Base-by-base conservation (phyloP, 2,797 vertebrate genomes). In the Labeo calbasu region DNA sequence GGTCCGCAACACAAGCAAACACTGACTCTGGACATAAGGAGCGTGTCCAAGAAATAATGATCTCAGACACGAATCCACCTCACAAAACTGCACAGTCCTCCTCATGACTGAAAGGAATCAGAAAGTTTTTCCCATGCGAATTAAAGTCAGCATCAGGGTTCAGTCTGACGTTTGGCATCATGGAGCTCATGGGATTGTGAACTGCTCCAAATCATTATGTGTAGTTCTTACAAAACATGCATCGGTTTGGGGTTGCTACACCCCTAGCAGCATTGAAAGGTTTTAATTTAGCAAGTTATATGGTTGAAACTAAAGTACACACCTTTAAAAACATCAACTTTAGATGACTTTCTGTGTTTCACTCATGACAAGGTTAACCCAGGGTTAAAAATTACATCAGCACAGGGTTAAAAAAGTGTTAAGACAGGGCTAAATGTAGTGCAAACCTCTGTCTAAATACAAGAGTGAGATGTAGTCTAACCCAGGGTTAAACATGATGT, bases 1-100 rank as follows among this genome's bases (percentile, higher is more conserved):
- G 53, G 57, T 9, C n/a, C 59, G 51, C 36, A 63, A 77, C 55
- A 72, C 57, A 72, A 72, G 71, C 69, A 83, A 83, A 83, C 71
- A 70, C 51, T 75, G 46, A 43, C 59, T 75, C 36, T 21, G 50
- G 23, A 68, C 71, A 80, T 65, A 79, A 5, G 6, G 40, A 15
- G 14, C 10, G 23, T 63, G 51, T 75, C 25, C 25, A 6, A 14
- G 15, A 40, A 65, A 61, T 51, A 57, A 77, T 72, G 71, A 81
- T 65, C 77, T 77, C 59, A 61, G 65, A 86, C 32, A 4, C 6
- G 0, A 71, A 11, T 55, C 32, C 51, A 46, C 23, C 78, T 73
- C 75, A 50, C 75, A 85, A 14, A 71, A 46, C 40, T 75, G 53
- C 70, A 63, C 21, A 43, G 43, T 63, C 15, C 68, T 80, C 79